Evolutionary conservation across 2,888 invertebrate species (phyloP), one percentile per base, ranked within the genome.

Genomic region (Noctua janthe): DNA sequence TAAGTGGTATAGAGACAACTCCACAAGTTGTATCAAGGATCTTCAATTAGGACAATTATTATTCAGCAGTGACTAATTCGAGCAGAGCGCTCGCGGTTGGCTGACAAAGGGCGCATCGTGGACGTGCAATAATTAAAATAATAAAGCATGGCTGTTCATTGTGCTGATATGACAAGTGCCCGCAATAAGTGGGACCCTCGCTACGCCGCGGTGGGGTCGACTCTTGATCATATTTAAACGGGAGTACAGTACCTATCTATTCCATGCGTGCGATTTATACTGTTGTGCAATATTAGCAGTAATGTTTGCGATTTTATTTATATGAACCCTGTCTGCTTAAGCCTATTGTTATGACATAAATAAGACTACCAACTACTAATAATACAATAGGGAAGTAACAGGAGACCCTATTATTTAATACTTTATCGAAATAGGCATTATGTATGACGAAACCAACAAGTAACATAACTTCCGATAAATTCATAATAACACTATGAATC

Each of bases 101-200:
- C 92, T 91, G 92, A 94, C 95, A 96, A 96, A 96, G 96, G 95
- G 95, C 93, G 92, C 94, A 92, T 92, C 92, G 92, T 92, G 94
- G 93, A 93, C 94, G 94, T 95, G 96, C 95, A 95, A 97, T 97
- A 96, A 96, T 97, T 97, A 97, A 97, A 97, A 97, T 97, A 96
- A 97, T 97, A 97, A 96, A 96, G 96, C 96, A 95, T 95, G 93
- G 91, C 83, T 90, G 90, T 90, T 91, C 92, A 94, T 96, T 96
- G 95, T 95, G 94, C 92, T 94, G 94, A 96, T 96, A 96, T 96
- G 96, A 97, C 96, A 96, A 97, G 97, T 97, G 96, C 94, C 94
- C 94, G 95, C 95, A 96, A 96, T 96, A 96, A 95, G 92, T 91
- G 92, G 93, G 93, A 92, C 94, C 95, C 95, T 93, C 93, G 84